These are phyloP conservation scores for Ranitomeya imitator DNA, from an alignment of 2,113 vertebrate genomes.

Conservation along the genomic window DNA sequence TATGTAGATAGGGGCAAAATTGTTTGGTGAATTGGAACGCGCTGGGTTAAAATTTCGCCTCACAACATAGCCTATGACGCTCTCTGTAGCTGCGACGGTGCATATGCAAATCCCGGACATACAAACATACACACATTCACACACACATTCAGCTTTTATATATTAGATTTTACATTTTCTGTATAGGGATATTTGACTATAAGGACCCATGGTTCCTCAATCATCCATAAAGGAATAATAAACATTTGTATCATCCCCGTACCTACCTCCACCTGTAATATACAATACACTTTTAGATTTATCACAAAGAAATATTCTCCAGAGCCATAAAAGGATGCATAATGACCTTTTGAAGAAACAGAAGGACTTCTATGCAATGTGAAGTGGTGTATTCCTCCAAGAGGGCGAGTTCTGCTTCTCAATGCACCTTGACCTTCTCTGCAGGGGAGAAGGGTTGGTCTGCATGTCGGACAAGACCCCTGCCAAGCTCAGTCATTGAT, in stretches of 20 bases:
- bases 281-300: not conserved
- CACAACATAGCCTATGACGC: no score
- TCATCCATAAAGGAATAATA: no score
- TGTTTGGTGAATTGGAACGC: no score
- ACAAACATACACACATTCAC: no score
- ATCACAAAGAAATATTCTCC: not conserved
- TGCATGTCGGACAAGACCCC: conserved; percentile 57
- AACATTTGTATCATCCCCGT: not conserved
- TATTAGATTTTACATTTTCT: not conserved
- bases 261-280: not conserved
- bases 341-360: not conserved
- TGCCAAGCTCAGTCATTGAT: conserved; percentile 48
- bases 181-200: not conserved
- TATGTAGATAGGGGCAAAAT: no score
- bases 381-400: conserved; percentile 6
- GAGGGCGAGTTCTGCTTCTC: conserved; percentile 23
- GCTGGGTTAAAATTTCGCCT: no score
- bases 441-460: conserved; percentile 50
- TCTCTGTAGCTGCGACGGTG: no score
- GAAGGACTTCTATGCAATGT: conserved; percentile 6
- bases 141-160: no score
- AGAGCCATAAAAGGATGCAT: not conserved
- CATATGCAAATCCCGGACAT: no score
- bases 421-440: conserved; percentile 53
- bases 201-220: no score